Conservation (phyloP, 2,888 invertebrate genomes). For the Pogonocherus hispidulus region DNA sequence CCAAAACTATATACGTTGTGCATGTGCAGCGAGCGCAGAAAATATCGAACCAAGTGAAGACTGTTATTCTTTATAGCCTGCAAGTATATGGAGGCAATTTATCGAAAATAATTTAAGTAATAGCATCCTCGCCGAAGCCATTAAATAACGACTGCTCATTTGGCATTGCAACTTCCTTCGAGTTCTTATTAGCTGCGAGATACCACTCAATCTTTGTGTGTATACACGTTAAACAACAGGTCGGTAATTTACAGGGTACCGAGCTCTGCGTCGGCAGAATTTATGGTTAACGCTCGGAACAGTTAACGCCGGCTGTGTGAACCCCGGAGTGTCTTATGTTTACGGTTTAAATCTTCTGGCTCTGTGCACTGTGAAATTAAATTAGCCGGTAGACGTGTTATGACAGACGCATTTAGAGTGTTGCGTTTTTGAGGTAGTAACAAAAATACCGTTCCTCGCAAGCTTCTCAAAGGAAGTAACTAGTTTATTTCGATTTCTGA, state of each 20-base stretch:
- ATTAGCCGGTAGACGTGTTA: slow-evolving; percentile 8
- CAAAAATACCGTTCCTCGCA: background rate
- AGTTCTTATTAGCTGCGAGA: slow-evolving; percentile 23
- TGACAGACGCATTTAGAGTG: background rate
- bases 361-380: slow-evolving; percentile 8
- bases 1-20: too few relatives aligned
- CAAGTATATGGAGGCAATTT: slow-evolving; percentile 16
- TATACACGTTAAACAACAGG: slow-evolving; percentile 27
- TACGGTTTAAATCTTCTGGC: slow-evolving; percentile 8
- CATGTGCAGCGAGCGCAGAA: too few relatives aligned
- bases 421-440: background rate
- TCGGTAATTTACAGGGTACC: slow-evolving; percentile 23
- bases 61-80: slow-evolving; percentile 1
- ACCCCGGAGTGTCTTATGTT: slow-evolving; percentile 15
- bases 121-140: slow-evolving; percentile 14
- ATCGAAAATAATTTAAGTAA: slow-evolving; percentile 23
- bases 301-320: slow-evolving; percentile 21
- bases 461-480: background rate
- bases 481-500: too few relatives aligned
- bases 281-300: slow-evolving; percentile 26
- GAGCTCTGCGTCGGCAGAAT: slow-evolving; percentile 5
- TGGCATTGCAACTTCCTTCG: slow-evolving; percentile 15
- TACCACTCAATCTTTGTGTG: slow-evolving; percentile 18
- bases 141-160: slow-evolving; percentile 22
- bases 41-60: background rate